phyloP scores from a whole-genome alignment of 2,113 vertebrate genomes.

The Callospermophilus lateralis region DNA sequence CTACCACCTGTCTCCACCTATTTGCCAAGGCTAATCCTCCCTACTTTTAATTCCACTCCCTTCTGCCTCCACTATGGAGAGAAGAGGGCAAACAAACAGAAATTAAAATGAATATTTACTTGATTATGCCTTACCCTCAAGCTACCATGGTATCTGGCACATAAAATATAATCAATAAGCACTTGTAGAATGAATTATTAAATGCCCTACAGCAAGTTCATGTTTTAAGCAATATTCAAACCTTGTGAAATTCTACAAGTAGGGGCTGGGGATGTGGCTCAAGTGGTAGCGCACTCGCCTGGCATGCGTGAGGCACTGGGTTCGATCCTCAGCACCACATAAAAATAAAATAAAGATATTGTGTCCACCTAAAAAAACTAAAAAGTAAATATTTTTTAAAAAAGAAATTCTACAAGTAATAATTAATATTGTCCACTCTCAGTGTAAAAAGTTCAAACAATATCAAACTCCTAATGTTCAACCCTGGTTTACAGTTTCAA shows the following conservation, averaged over 20 bases:
- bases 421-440: conserved; percentile 44
- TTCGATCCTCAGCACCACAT: too few relatives aligned
- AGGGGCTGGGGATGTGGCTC: background rate
- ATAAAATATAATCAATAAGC: conserved; percentile 57
- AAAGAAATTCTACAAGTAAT: conserved; percentile 38
- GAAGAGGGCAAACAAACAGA: conserved; percentile 55
- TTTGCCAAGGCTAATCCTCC: conserved; percentile 27
- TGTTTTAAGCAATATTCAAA: conserved; percentile 59
- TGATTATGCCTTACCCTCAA: conserved; percentile 18
- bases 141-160: conserved; percentile 5
- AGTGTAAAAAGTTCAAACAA: conserved; percentile 51
- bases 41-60: conserved; percentile 53
- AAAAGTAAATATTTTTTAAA: too few relatives aligned
- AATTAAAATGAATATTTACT: conserved; percentile 50
- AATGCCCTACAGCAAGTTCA: conserved; percentile 2
- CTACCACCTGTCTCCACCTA: conserved; percentile 19
- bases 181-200: conserved; percentile 50
- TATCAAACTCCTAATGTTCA: conserved; percentile 22
- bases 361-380: too few relatives aligned
- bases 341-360: too few relatives aligned
- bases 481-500: conserved; percentile 37
- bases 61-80: background rate
- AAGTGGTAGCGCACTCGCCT: too few relatives aligned
- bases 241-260: conserved; percentile 27
- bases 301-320: too few relatives aligned